These are phyloP conservation scores for Catamblyrhynchus diadema DNA, from an alignment of 2,797 vertebrate genomes.

Conservation along the genomic window DNA sequence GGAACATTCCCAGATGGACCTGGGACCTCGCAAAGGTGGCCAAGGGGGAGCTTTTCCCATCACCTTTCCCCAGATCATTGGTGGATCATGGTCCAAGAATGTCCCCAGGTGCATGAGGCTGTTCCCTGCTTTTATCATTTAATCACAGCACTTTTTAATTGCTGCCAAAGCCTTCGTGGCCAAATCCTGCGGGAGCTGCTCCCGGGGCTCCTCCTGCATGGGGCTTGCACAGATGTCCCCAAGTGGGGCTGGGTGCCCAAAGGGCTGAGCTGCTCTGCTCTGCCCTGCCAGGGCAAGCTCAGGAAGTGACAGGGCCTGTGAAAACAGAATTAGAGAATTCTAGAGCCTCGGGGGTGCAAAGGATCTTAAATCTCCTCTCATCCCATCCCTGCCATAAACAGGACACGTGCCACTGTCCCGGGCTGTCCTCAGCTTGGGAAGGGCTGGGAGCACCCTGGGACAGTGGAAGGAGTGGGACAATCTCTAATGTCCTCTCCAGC, in stretches of 20 bases:
- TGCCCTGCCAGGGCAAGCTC: neutral
- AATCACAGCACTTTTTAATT: neutral
- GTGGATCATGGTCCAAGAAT: fast-evolving
- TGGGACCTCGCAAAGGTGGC: neutral
- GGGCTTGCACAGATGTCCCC: neutral
- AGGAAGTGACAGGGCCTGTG: neutral
- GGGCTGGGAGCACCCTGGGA: neutral
- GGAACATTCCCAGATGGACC: neutral
- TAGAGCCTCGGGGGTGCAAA: fast-evolving
- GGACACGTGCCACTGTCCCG: neutral
- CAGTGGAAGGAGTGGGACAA: fast-evolving
- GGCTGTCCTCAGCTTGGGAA: fast-evolving
- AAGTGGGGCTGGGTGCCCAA: fast-evolving
- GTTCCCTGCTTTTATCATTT: neutral
- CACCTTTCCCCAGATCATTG: fast-evolving
- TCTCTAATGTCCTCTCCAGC: fast-evolving
- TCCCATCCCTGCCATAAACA: fast-evolving
- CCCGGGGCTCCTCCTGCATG: fast-evolving
- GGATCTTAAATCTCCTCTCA: fast-evolving
- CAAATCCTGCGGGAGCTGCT: fast-evolving
- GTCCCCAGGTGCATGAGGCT: fast-evolving
- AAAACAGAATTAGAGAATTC: neutral
- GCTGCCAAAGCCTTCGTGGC: neutral
- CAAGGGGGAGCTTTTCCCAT: neutral
- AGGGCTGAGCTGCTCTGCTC: neutral